Base-by-base conservation (phyloP, 1,140 invertebrate species). In the Mamestra configurata region DNA sequence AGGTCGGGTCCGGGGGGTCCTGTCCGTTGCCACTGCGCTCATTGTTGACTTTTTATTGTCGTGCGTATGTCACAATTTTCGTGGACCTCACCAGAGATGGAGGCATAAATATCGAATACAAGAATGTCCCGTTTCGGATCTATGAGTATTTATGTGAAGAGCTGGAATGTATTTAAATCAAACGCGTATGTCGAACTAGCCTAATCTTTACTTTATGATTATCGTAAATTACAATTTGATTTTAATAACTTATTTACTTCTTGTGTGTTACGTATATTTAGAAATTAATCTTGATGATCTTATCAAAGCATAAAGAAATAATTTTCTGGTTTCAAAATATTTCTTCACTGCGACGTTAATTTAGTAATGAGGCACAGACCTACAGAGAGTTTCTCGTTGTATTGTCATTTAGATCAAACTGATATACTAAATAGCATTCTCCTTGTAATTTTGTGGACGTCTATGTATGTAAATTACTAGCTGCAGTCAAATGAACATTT, bases 211-310 rank as follows among this genome's bases (percentile, higher is more conserved):
- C 87, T 93, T 94, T 93, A 93, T 91, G 89, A 88, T 86, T 87
- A 89, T 89, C 91, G 89, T 93, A 92, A 93, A 94, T 92, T 87
- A 86, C 84, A 87, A 90, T 93, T 92, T 91, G 84, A 90, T 92
- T 93, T 93, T 92, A 92, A 92, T 93, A 91, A 93, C 88, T 91
- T 92, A 92, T 92, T 94, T 90, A 90, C 87, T 88, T 87, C 87
- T 86, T 85, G 80, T 87, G 61, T 75, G 77, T 78, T 57, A 72
- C 77, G 57, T 81, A 80, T 87, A 89, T 86, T 86, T 84, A 51
- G 84, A 85, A 88, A 90, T 92, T 90, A 88, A 87, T 89, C 86
- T 88, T 85, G 46, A 83, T 90, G 89, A 90, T 89, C 87, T 81
- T 83, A 77, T 84, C 57, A 84, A 81, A 82, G 79, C 70, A 82